These are phyloP conservation scores for Valencia hispanica DNA, from an alignment of 2,797 vertebrate species.

Conservation along the genomic window DNA sequence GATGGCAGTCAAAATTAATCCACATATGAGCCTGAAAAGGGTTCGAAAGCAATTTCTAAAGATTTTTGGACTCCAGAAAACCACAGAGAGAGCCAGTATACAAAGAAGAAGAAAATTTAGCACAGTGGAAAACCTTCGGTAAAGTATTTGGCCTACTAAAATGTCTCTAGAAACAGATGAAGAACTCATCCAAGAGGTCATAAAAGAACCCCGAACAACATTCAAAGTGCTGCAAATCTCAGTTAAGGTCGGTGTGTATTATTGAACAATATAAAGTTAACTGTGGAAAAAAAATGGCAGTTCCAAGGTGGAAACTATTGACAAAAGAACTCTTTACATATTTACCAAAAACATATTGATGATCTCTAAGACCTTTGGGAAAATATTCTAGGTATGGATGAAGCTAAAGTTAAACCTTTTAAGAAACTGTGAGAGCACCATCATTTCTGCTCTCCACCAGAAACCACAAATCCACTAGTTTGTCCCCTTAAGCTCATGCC, in stretches of 20 bases:
- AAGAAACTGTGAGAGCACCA: no score
- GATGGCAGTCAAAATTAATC: neutral
- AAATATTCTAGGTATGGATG: no score
- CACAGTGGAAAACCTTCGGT: neutral
- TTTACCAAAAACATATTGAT: neutral
- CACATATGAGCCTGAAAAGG: neutral
- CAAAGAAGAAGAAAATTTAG: neutral
- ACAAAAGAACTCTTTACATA: neutral
- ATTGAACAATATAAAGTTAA: no score
- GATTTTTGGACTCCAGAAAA: neutral
- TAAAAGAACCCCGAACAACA: neutral
- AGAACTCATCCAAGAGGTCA: neutral
- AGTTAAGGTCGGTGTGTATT: no score
- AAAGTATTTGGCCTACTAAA: neutral
- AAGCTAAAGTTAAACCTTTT: no score
- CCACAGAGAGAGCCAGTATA: neutral
- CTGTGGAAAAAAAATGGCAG: neutral
- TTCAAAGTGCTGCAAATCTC: no score
- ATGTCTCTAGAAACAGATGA: neutral
- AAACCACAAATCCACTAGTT: no score
- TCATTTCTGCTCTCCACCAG: no score
- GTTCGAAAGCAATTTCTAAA: no score
- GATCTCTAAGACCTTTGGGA: no score
- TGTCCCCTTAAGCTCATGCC: no score
- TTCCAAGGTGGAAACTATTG: neutral